phyloP scores from a whole-genome alignment of 1,140 invertebrate genomes.

The Rhopalosiphum padi region DNA sequence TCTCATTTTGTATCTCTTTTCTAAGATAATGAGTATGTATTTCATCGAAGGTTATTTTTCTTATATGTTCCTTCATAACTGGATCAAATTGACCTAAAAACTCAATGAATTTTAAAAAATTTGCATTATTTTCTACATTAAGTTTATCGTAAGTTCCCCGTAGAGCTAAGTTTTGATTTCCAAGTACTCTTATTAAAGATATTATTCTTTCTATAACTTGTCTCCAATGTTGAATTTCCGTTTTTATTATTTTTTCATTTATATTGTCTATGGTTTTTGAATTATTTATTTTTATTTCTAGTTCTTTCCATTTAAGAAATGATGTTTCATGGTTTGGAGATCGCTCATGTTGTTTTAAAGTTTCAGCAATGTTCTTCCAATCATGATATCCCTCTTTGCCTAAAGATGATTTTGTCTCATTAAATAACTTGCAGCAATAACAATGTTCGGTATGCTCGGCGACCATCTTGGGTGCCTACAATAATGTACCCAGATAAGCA shows the following conservation, averaged over 20 bases:
- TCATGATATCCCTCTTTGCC: constrained; percentile 25
- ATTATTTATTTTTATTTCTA: not conserved
- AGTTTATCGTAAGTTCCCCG: constrained; percentile 5
- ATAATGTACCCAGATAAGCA: no score
- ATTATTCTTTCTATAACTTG: constrained; percentile 10
- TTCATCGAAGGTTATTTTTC: constrained; percentile 56
- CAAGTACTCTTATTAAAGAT: constrained; percentile 23
- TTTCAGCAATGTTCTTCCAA: constrained; percentile 31
- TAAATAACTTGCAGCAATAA: constrained; percentile 4
- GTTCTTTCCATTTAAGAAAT: constrained; percentile 26
- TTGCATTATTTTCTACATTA: not conserved
- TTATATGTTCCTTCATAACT: constrained; percentile 58
- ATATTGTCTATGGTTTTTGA: not conserved
- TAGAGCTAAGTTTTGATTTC: constrained; percentile 10
- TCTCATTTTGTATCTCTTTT: constrained; percentile 58
- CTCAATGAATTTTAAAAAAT: constrained; percentile 53
- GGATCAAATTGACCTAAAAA: constrained; percentile 57
- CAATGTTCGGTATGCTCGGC: not conserved
- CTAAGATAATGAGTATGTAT: constrained; percentile 44
- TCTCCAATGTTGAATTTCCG: constrained; percentile 17
- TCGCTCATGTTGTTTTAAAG: constrained; percentile 33
- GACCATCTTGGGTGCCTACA: no score
- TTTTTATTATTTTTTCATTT: constrained; percentile 31
- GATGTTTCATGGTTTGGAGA: constrained; percentile 2
- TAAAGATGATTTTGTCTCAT: not conserved